Conservation (phyloP, 2,113 vertebrate genomes). For the Festucalex cinctus region DNA sequence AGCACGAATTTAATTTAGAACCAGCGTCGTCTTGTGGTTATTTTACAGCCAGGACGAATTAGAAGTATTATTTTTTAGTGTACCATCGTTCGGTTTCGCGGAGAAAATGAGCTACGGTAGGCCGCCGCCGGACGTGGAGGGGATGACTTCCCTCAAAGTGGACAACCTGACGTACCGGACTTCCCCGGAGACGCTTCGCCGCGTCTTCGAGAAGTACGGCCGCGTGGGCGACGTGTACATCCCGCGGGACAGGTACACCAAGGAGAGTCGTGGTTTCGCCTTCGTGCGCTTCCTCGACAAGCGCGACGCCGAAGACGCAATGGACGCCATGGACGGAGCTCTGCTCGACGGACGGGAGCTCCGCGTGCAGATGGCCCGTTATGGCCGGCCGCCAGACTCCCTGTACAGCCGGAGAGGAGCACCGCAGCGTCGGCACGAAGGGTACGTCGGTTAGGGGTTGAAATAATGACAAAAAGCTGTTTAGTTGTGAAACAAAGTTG, state of each 20-base stretch:
- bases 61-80: not conserved
- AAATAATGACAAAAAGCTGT: not conserved
- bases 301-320: constrained; percentile 94
- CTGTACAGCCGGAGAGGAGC: constrained; percentile 85
- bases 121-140: constrained; percentile 95
- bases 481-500: not conserved
- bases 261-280: constrained; percentile 94
- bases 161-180: constrained; percentile 98
- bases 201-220: constrained; percentile 96
- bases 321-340: constrained; percentile 96
- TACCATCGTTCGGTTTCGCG: not conserved
- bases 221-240: constrained; percentile 96
- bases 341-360: constrained; percentile 91
- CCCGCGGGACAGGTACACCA: constrained; percentile 90
- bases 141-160: constrained; percentile 99
- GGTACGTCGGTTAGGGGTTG: constrained; percentile 31
- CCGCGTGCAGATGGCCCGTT: constrained; percentile 95
- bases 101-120: constrained; percentile 92
- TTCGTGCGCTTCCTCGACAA: constrained; percentile 96
- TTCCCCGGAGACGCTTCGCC: constrained; percentile 90
- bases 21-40: not conserved
- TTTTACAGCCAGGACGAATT: too few relatives aligned
- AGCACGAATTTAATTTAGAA: not conserved
- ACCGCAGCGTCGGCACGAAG: constrained; percentile 81
- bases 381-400: constrained; percentile 89